Evolutionary conservation across 2,888 invertebrate species (phyloP).

Genomic region (Lasioglossum figueresi): DNA sequence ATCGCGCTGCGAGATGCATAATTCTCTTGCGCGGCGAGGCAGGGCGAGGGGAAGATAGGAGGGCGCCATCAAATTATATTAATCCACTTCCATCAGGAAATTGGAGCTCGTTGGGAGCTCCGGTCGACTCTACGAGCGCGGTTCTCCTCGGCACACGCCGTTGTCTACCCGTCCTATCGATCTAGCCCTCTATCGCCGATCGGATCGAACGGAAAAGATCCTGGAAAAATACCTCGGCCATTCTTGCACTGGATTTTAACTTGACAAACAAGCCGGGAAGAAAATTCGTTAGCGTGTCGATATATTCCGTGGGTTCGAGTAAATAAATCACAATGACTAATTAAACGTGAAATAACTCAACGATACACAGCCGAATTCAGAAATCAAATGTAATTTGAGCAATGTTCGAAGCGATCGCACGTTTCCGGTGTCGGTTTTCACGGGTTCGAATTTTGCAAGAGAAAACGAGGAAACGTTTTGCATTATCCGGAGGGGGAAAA

Average conservation of each 20-base stretch:
- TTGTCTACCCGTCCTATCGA: not conserved
- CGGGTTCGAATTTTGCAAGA: not conserved
- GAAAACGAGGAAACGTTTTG: not conserved
- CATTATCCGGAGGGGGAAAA: not conserved
- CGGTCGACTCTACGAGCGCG: slow-evolving; percentile 22
- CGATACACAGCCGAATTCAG: no score
- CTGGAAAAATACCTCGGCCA: not conserved
- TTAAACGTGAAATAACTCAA: no score
- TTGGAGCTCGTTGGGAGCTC: slow-evolving; percentile 56
- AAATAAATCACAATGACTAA: no score
- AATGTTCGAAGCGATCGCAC: not conserved
- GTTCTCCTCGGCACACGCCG: not conserved
- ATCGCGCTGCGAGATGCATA: slow-evolving; percentile 41
- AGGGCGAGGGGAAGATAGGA: not conserved
- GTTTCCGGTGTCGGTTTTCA: not conserved
- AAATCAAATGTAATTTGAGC: not conserved
- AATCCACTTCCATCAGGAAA: slow-evolving; percentile 70
- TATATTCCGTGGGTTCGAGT: no score
- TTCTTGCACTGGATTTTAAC: not conserved
- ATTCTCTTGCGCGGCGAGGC: not conserved
- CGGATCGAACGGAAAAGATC: not conserved
- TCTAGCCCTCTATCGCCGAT: not conserved
- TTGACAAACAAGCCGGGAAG: no score
- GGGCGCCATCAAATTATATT: slow-evolving; percentile 70
- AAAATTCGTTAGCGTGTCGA: no score